These are phyloP conservation scores for Solenodon paradoxus DNA, from an alignment of 2,113 vertebrate genomes.

Conservation along the genomic window DNA sequence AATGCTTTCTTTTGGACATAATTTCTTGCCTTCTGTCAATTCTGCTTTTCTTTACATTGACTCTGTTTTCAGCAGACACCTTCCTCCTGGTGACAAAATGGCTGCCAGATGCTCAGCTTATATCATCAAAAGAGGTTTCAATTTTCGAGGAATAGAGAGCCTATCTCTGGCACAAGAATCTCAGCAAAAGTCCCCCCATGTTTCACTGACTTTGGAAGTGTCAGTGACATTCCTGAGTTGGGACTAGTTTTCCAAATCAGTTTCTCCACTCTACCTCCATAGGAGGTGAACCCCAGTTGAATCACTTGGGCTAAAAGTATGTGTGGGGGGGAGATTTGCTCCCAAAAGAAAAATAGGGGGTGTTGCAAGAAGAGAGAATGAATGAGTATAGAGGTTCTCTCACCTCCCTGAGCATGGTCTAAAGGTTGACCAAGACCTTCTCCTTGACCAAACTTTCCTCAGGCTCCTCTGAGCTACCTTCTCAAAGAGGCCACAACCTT, in stretches of 20 bases:
- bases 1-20: neutral
- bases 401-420: neutral
- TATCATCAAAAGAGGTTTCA: neutral
- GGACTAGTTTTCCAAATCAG: too few relatives aligned
- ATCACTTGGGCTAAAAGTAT: neutral
- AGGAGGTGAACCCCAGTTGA: neutral
- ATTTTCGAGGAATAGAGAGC: neutral
- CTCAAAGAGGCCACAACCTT: neutral
- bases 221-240: neutral
- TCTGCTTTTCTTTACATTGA: neutral
- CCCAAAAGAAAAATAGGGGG: neutral
- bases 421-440: neutral
- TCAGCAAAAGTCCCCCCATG: neutral
- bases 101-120: neutral
- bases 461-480: neutral
- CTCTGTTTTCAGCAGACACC: neutral
- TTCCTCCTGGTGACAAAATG: neutral
- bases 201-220: neutral
- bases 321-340: neutral
- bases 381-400: neutral
- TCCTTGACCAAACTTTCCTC: neutral
- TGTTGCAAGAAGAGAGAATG: neutral
- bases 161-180: neutral
- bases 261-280: neutral
- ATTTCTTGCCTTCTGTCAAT: neutral